Base-by-base conservation (phyloP, 2,113 vertebrate species). In the Trachemys scripta region DNA sequence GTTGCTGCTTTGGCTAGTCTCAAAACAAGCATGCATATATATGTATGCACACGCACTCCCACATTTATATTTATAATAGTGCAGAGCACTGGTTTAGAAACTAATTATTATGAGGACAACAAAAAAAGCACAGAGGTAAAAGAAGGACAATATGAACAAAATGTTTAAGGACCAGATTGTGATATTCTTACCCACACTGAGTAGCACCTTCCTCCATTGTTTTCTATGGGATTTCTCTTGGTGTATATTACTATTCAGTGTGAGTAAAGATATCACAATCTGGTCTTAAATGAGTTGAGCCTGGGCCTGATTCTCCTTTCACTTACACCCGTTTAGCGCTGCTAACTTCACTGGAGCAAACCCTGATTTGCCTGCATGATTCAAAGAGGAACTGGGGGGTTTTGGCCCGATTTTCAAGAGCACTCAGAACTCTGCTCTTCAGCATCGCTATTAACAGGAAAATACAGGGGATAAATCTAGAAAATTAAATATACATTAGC, bases 341-440 rank as follows among this genome's bases (percentile, higher is more conserved):
- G 35, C 35, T 69, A 69, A 35, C 62, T 35, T 35, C 14, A 31
- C 29, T 19, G 31, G 62, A 69, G 62, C 29, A 69, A 69, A 19
- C 62, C 62, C 35, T 69, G 13, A 87, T 22, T 57, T 84, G 89
- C 25, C 84, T 72, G 89, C 90, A 69, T 65, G 65, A 97, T 90
- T 81, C 91, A 91, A 90, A 94, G 78, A 49, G 65, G 83, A 86
- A 93, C 84, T 4, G 86, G 91, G 86, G 91, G 10, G 84, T 87
- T 91, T 94, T 94, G 6, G 95, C 96, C 92, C 79, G 50, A 47
- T 94, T 96, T 95, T 95, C 97, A 97, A 96, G 96, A 94, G 88
- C 62, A 2, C 62, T 69, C 62, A 94, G 86, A 0, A 1, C 89
- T 93, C 76, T 0, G 86, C 93, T 91, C 0, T 35, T 29, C 62